Evolutionary conservation across 2,797 vertebrate genomes (phyloP), one percentile per base, ranked within the genome.

Genomic region (Chaetophractus vellerosus): DNA sequence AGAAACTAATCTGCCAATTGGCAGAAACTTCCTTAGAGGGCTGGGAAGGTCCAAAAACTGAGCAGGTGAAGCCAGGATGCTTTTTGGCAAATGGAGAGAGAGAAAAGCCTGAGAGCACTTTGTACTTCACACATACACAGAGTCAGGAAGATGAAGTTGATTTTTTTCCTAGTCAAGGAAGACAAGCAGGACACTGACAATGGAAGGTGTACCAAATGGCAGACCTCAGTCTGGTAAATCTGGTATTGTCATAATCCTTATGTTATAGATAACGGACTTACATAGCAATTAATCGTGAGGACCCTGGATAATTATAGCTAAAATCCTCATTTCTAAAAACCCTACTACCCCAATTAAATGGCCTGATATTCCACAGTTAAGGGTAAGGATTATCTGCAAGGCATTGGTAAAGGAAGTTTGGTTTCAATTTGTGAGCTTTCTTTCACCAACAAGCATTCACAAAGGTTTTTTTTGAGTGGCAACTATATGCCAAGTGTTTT

Each of bases 261-360:
- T n/a, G 28, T 55, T 66, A 45, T 21, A 88, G 48, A 74, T 33
- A 48, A 88, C 28, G 4, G 11, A 71, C 50, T 75, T 38, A 26
- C 14, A 45, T 26, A 45, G 16, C 5, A n/a, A 19, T 88, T 87
- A 81, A 33, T 64, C 36, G 45, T 48, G 26, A 45, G 45, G 45
- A 85, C 18, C 74, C 19, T 74, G 21, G 5, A 9, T 83, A 28
- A 5, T 24, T n/a, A 5, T 21, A 86, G 41, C 64, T 66, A 61
- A 55, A 95, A 89, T 78, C 5, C 2, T 92, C 68, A 45, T 23
- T 75, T 93, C 66, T 81, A 55, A 91, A 81, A 26, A 72, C 0
- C 3, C 19, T 68, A 38, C 18, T 45, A 21, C 50, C 18, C 33
- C 16, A 48, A 21, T 38, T 55, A 91, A 66, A 78, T 33, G 4